Evolutionary conservation across 2,888 invertebrate species (phyloP), one percentile per base, ranked within the genome.

Genomic region (Metellina segmentata): DNA sequence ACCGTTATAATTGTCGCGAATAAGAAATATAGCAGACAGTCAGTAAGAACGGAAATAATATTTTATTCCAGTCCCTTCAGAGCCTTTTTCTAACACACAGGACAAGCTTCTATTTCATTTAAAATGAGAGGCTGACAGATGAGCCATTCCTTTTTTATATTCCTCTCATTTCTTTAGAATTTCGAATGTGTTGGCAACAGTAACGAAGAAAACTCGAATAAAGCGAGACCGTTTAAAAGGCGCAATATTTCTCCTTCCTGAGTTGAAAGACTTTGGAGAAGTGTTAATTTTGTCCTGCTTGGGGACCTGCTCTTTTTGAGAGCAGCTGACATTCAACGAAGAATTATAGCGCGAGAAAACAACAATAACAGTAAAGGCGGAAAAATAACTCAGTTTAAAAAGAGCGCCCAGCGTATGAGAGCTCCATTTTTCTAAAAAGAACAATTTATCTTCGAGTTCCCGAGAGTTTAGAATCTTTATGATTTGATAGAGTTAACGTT

Each of bases 71-170:
- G 52, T 61, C 19, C 74, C 34, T 34, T 34, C 72, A 20, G 72
- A 71, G 83, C 20, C 20, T 78, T 78, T 49, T 49, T 20, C 71
- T 72, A 71, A 61, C 13, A n/a, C 83, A 0, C 74, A 53, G 48
- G 75, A 75, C 85, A 48, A 75, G 85, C 53, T 52, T 75, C 79
- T 83, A 71, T 83, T 88, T 88, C 72, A 81, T 88, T 88, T 88
- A 81, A 88, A 88, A 74, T 13, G 74, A 88, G 53, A 82, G 51
- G 87, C 74, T 88, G 81, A 81, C 87, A 88, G 81, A 74, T 81
- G 79, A 79, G 19, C 48, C 53, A 48, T 51, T 81, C 75, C 48
- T 81, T 81, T 72, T 79, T 78, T 34, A 34, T 34, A 34, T 34
- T 34, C 34, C 61, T 53, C 13, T 77, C 77, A 13, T 51, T 72